Evolutionary conservation across 2,113 vertebrate genomes (phyloP).

Genomic region (mouse (Mus musculus)): DNA sequence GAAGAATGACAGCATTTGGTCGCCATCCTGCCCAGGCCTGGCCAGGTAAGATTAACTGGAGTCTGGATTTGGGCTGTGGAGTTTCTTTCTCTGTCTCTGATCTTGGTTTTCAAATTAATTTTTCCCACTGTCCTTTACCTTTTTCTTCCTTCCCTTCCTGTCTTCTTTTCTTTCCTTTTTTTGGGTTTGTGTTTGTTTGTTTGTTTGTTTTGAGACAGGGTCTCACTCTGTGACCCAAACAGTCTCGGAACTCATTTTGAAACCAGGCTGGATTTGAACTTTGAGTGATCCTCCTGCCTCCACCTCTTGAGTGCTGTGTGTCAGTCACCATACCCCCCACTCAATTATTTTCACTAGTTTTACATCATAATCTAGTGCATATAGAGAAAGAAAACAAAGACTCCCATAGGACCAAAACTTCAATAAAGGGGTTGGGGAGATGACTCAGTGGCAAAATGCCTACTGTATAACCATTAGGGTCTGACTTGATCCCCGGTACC

Average conservation of each 20-base stretch:
- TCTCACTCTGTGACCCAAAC: neutral
- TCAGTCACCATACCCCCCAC: neutral
- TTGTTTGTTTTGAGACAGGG: neutral
- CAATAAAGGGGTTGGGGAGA: no score
- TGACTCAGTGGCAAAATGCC: neutral
- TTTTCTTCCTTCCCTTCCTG: neutral
- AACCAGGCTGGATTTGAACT: neutral
- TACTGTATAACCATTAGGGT: no score
- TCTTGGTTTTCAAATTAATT: neutral
- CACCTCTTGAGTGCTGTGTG: neutral
- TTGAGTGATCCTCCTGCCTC: neutral
- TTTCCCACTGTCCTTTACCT: neutral
- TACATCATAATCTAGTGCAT: neutral
- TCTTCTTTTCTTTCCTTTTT: rapidly evolving
- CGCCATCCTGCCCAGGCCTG: neutral
- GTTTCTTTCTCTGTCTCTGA: neutral
- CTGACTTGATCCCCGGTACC: neutral
- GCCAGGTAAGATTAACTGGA: neutral
- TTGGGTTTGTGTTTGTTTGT: neutral
- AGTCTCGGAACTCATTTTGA: neutral
- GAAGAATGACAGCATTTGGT: neutral
- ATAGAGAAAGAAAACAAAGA: neutral
- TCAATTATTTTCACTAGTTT: neutral
- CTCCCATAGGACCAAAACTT: neutral
- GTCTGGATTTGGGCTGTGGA: neutral